Base-by-base conservation (phyloP, 2,888 invertebrate genomes). In the Platerodrilus igneus region DNA sequence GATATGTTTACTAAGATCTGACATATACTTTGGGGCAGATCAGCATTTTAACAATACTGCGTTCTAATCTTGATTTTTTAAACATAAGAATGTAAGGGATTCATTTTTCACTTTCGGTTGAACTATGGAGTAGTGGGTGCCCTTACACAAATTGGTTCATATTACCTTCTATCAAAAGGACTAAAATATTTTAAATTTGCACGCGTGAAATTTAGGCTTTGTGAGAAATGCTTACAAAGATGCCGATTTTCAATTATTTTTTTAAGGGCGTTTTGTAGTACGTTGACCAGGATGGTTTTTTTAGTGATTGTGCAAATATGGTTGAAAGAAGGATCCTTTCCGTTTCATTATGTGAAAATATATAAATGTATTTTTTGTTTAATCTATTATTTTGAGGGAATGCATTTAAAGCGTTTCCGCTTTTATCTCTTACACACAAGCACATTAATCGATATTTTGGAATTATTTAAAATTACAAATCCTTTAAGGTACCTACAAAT, bases 241-340 rank as follows among this genome's bases (percentile, higher is more conserved):
- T 32, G 47, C 47, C 47, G 47, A 48, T 48, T 38, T 48, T 48
- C 45, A 45, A 45, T 48, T 45, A 46, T 46, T 42, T 46, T 41
- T 42, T 42, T 46, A 38, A 30, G 37, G 41, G 37, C n/a, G n/a
- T n/a, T n/a, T n/a, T 37, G 29, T 20, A 35, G 43, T 25, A 27
- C 47, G 33, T 45, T 48, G 48, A 48, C 45, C 48, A n/a, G n/a
- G n/a, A n/a, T n/a, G n/a, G n/a, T 39, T 19, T 27, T 29, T 19
- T 22, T 36, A 16, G 34, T 34, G 26, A 38, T 42, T 48, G 45
- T 42, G 48, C 40, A 48, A 48, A 48, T 45, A 48, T 29, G 34
- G 36, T 39, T 29, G n/a, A n/a, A n/a, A n/a, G n/a, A n/a, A n/a
- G n/a, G n/a, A n/a, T n/a, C n/a, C n/a, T n/a, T n/a, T n/a, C n/a